Conservation (phyloP, 2,888 invertebrate species). For the Amiota minor region DNA sequence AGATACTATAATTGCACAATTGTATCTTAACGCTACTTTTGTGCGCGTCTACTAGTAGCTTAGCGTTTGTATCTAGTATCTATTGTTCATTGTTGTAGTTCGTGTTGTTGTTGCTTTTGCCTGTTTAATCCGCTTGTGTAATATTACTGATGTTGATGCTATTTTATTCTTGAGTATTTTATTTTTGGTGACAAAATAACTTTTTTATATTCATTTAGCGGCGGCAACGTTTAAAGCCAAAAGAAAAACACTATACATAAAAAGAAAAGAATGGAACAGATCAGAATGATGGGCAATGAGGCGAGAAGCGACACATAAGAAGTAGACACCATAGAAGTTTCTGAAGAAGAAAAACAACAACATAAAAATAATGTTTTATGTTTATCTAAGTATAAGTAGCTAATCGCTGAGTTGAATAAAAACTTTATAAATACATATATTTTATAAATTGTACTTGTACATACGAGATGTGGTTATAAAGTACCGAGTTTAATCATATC, state of each 20-base stretch:
- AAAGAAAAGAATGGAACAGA: neutral
- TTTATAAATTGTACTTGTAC: too few relatives aligned
- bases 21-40: conserved; percentile 26
- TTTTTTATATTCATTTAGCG: conserved; percentile 20
- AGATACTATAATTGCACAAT: neutral
- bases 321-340: too few relatives aligned
- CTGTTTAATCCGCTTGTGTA: conserved; percentile 52
- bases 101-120: conserved; percentile 43
- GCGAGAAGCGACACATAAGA: neutral
- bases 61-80: conserved; percentile 21
- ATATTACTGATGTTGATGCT: conserved; percentile 37
- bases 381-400: neutral
- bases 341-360: neutral
- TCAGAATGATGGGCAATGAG: neutral
- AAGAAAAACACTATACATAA: neutral
- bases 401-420: neutral
- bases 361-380: conserved; percentile 42
- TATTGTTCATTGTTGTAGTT: conserved; percentile 45
- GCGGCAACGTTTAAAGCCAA: conserved; percentile 15
- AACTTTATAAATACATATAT: too few relatives aligned
- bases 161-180: conserved; percentile 37
- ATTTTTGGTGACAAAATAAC: conserved; percentile 4
- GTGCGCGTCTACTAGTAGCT: conserved; percentile 12
- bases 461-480: too few relatives aligned
- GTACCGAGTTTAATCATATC: too few relatives aligned